A percentile compares a stretch with the other conserved stretches of the same genome.
Conservation (phyloP, 2,888 invertebrate species). For the Siphlonurus alternatus region DNA sequence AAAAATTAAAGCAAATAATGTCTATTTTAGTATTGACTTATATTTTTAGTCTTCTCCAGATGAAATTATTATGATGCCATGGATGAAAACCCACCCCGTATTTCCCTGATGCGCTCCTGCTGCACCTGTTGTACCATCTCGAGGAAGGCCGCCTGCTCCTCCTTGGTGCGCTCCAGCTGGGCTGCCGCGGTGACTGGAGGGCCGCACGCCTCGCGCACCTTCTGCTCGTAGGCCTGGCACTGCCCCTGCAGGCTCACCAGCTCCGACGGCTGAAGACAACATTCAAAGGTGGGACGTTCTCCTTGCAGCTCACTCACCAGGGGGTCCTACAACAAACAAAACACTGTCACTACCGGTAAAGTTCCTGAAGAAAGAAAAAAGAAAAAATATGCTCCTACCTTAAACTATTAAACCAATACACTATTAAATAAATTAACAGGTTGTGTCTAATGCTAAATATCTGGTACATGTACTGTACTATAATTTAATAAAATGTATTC, state of each 20-base stretch:
- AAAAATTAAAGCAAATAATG: no score
- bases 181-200: conserved; percentile 3
- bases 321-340: conserved; percentile 7
- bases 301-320: conserved; percentile 6
- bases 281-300: conserved; percentile 6
- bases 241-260: conserved; percentile 1
- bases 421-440: no score
- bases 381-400: no score
- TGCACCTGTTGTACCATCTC: background rate
- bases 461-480: no score
- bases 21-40: no score
- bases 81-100: no score
- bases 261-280: conserved; percentile 4
- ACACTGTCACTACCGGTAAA: background rate
- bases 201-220: conserved; percentile 6
- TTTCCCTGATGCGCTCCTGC: background rate
- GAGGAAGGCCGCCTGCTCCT: background rate
- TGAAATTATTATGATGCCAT: no score
- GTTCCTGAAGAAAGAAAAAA: background rate
- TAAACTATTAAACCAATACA: no score
- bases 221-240: conserved; percentile 5
- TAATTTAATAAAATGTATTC: no score
- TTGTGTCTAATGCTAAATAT: no score
- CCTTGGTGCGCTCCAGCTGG: background rate
- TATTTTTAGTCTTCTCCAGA: no score